phyloP scores from a whole-genome alignment of 1,140 invertebrate genomes.

The Neocloeon triangulifer region DNA sequence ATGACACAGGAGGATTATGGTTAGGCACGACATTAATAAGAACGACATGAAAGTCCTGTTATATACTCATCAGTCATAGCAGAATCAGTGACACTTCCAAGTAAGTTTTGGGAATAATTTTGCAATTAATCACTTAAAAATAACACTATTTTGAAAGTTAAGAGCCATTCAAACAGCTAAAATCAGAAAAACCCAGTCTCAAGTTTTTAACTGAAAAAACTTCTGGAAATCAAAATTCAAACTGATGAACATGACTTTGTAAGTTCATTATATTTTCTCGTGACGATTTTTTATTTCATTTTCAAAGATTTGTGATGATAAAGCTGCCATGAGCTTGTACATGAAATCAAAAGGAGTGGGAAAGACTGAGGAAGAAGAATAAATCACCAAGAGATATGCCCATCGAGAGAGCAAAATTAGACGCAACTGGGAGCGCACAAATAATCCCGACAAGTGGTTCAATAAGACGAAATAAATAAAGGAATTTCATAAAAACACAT shows the following conservation, averaged over 20 bases:
- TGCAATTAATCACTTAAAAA: too few relatives aligned
- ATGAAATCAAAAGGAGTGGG: slow-evolving; percentile 53
- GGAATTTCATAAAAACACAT: too few relatives aligned
- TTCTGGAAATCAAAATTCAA: slow-evolving; percentile 67
- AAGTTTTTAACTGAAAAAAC: slow-evolving; percentile 47
- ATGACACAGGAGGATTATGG: too few relatives aligned
- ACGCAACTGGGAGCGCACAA: too few relatives aligned
- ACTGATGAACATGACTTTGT: slow-evolving; percentile 78
- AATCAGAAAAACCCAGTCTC: slow-evolving; percentile 50
- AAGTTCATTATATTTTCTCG: too few relatives aligned
- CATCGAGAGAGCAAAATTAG: neutral
- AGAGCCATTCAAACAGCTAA: slow-evolving; percentile 43
- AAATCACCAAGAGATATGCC: neutral
- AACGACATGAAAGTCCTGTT: slow-evolving; percentile 70
- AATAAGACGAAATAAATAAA: too few relatives aligned
- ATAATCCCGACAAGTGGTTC: too few relatives aligned
- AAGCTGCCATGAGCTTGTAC: slow-evolving; percentile 66
- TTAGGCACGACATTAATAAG: slow-evolving; percentile 73
- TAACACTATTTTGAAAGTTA: slow-evolving; percentile 29
- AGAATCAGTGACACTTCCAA: slow-evolving; percentile 59
- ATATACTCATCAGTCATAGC: slow-evolving; percentile 53
- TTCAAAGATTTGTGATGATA: slow-evolving; percentile 63
- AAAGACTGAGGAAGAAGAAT: slow-evolving; percentile 17
- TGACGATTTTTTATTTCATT: too few relatives aligned
- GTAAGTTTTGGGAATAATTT: too few relatives aligned